A percentile compares a stretch with the other conserved stretches of the same genome.
phyloP scores from a whole-genome alignment of 2,797 vertebrate genomes.

The Lutjanus argentimaculatus region DNA sequence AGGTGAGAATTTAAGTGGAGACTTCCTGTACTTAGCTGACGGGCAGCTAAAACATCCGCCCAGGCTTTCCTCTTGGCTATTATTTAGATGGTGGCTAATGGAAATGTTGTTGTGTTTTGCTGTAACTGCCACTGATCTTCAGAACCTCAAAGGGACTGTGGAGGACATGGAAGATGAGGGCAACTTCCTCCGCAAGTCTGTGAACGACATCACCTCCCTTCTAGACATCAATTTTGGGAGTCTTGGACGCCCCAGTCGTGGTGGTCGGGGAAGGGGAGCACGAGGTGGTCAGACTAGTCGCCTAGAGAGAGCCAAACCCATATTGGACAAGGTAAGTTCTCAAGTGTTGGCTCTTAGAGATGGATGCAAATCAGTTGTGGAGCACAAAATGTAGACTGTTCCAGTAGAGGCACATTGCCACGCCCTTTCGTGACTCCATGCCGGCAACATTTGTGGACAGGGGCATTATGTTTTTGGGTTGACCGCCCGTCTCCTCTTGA shows the following conservation, averaged over 20 bases:
- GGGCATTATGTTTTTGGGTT: no score
- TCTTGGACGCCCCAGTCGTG: constrained; percentile 91
- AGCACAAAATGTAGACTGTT: neutral
- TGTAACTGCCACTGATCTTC: neutral
- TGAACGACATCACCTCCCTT: constrained; percentile 97
- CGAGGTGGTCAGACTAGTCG: constrained; percentile 52
- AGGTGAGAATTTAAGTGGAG: constrained; percentile 84
- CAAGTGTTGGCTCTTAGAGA: accelerated
- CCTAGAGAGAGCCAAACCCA: constrained; percentile 54
- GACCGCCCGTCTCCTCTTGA: no score
- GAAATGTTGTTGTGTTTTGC: neutral
- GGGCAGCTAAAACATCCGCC: neutral
- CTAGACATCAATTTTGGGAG: constrained; percentile 98
- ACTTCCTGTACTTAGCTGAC: neutral
- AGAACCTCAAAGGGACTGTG: constrained; percentile 72
- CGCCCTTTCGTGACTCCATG: no score
- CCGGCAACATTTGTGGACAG: no score
- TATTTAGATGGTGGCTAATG: neutral
- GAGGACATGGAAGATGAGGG: constrained; percentile 90
- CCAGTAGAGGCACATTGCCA: neutral
- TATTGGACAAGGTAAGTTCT: constrained; percentile 62
- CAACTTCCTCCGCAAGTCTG: constrained; percentile 91
- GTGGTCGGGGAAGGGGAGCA: constrained; percentile 86
- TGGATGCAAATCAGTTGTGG: neutral
- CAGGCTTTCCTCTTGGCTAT: neutral